phyloP scores from a whole-genome alignment of 1,140 invertebrate genomes.

The Aphis craccivora region DNA sequence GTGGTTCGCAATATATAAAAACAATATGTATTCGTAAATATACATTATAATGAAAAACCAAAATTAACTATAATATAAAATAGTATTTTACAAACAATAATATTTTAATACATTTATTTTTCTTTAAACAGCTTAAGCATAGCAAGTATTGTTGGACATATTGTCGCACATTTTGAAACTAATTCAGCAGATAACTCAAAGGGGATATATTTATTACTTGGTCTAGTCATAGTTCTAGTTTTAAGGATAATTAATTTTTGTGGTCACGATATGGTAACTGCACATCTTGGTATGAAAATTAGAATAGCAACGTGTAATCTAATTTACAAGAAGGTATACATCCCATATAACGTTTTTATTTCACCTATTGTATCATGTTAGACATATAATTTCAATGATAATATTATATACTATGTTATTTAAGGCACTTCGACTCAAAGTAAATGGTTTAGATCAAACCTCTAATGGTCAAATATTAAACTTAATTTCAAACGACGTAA shows the following conservation, averaged over 20 bases:
- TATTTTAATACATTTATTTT: too few relatives aligned
- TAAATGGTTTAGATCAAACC: constrained; percentile 61
- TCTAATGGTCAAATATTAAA: constrained; percentile 90
- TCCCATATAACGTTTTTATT: too few relatives aligned
- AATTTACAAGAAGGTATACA: neutral
- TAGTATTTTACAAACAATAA: too few relatives aligned
- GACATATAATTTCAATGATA: too few relatives aligned
- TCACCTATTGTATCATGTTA: too few relatives aligned
- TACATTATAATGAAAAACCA: too few relatives aligned
- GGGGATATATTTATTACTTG: neutral
- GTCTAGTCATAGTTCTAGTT: neutral
- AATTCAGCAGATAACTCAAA: neutral
- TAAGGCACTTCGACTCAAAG: neutral
- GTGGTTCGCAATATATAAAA: too few relatives aligned
- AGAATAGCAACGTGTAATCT: neutral
- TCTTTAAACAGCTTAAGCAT: neutral
- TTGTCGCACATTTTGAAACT: neutral
- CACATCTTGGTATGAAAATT: neutral
- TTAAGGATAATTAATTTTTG: neutral
- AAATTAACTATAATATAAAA: too few relatives aligned
- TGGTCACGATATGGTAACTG: neutral
- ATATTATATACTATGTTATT: too few relatives aligned
- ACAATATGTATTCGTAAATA: too few relatives aligned
- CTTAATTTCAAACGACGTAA: constrained; percentile 88
- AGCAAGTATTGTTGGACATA: neutral